These are phyloP conservation scores for Lordiphosa andalusiaca DNA, from an alignment of 2,888 invertebrate species.

Conservation along the genomic window DNA sequence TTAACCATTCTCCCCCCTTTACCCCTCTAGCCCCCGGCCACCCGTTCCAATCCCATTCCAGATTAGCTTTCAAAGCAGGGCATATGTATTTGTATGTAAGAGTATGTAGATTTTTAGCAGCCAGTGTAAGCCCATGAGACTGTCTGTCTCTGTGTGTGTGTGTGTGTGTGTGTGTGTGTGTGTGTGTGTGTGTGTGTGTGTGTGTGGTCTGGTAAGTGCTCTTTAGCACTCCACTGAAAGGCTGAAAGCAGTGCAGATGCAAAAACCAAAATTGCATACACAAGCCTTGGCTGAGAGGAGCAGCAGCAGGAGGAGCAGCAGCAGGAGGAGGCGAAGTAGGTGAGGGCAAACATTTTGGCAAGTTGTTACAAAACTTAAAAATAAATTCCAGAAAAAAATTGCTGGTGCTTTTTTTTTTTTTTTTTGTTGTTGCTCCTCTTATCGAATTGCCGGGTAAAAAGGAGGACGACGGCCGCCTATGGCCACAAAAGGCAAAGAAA, in stretches of 20 bases:
- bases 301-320: neutral
- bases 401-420: constrained; percentile 15
- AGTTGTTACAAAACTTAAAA: constrained; percentile 53
- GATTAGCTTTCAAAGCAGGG: no score
- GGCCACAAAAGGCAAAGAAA: constrained; percentile 8
- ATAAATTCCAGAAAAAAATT: constrained; percentile 27
- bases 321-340: neutral
- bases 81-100: no score
- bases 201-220: constrained; percentile 40
- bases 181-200: constrained; percentile 3
- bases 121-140: no score
- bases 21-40: no score
- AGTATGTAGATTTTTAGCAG: no score
- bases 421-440: constrained; percentile 21
- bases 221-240: constrained; percentile 48
- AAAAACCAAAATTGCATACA: constrained; percentile 39
- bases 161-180: constrained; percentile 13
- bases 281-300: neutral
- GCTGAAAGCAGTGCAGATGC: constrained; percentile 46
- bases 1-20: no score
- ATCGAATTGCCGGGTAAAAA: constrained; percentile 7
- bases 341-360: constrained; percentile 41
- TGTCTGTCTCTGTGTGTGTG: neutral
- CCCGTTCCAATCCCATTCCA: no score
- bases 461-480: neutral